These are phyloP conservation scores for Capitulum mitella DNA, from an alignment of 2,888 invertebrate genomes.

Conservation along the genomic window DNA sequence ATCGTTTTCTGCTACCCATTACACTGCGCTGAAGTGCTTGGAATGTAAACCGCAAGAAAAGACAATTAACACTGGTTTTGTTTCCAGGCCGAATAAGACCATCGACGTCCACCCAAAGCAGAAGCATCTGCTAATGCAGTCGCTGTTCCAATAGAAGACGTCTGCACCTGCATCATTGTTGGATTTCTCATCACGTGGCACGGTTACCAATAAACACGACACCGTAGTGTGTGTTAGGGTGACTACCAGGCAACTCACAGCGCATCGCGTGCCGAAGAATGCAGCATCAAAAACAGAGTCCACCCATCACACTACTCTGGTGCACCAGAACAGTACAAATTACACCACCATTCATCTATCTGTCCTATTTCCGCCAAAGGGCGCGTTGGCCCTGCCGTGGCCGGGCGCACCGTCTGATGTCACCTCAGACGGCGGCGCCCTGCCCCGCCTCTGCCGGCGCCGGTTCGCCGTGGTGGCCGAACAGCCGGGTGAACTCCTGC, in stretches of 20 bases:
- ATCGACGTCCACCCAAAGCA: background rate
- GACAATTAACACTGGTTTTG: background rate
- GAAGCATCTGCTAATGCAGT: slow-evolving; percentile 13
- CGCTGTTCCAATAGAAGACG: slow-evolving; percentile 3
- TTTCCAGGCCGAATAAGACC: slow-evolving; percentile 22
- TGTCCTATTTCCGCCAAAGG: no score
- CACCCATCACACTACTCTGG: no score
- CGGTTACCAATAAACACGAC: no score
- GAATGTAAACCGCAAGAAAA: no score
- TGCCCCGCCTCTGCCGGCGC: background rate
- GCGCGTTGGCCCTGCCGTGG: no score
- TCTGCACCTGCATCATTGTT: background rate
- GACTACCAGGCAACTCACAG: no score
- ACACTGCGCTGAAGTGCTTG: background rate
- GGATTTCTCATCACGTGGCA: no score
- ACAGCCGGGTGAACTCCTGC: background rate
- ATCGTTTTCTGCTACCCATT: no score
- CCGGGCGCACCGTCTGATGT: no score
- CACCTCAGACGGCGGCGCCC: background rate
- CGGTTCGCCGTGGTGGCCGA: background rate
- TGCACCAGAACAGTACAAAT: background rate
- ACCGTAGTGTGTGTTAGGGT: no score
- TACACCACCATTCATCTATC: background rate
- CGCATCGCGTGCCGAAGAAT: no score
- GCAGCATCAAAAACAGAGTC: no score